Evolutionary conservation across 1,140 invertebrate genomes (phyloP), one percentile per base, ranked within the genome.

Genomic region (Eumeta japonica): DNA sequence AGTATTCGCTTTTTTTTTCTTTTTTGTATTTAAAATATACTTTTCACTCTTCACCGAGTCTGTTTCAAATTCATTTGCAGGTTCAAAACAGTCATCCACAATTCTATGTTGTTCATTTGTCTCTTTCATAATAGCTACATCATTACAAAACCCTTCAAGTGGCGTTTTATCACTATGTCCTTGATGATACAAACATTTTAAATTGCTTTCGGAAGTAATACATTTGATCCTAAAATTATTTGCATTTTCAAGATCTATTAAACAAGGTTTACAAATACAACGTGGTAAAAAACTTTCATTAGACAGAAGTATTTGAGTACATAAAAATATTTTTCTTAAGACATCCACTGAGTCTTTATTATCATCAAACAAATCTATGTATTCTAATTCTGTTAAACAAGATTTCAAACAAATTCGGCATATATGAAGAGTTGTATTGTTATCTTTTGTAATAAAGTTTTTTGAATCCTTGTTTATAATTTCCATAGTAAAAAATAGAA

Each of bases 361-460:
- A 17, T 50, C 20, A 18, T 39, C 47, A 46, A 58, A 56, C 16
- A 67, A 46, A 43, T 52, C 24, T 12, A 35, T 42, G n/a, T n/a
- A n/a, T n/a, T n/a, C n/a, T n/a, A n/a, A n/a, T n/a, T n/a, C n/a
- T n/a, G n/a, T n/a, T n/a, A n/a, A n/a, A n/a, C n/a, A n/a, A n/a
- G n/a, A n/a, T 28, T 42, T 29, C 24, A 64, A 46, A 48, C 66
- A 71, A 46, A 72, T 57, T 45, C 60, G 39, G 35, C 66, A 72
- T 4, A 52, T 41, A 30, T 38, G 14, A 31, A 4, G 2, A 12
- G n/a, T n/a, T n/a, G n/a, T n/a, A n/a, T n/a, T n/a, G n/a, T n/a
- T n/a, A n/a, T n/a, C n/a, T n/a, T n/a, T n/a, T n/a, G n/a, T n/a
- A n/a, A n/a, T n/a, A n/a, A n/a, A n/a, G n/a, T n/a, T n/a, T n/a